phyloP scores from a whole-genome alignment of 2,888 invertebrate genomes.

The Eupithecia centaureata region DNA sequence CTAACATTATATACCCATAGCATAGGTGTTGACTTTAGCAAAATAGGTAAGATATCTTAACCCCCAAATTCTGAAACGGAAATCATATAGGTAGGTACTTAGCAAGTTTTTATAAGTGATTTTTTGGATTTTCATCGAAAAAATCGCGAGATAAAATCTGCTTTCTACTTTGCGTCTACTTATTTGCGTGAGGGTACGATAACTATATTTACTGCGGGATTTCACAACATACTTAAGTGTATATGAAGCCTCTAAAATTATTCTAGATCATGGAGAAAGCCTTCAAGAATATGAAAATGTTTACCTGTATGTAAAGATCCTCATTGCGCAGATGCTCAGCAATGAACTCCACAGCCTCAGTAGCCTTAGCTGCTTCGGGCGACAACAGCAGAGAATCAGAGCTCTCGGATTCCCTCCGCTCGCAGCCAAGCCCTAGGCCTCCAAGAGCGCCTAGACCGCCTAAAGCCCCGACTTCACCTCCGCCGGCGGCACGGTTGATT shows the following conservation, averaged over 20 bases:
- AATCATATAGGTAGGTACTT: neutral
- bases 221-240: too few relatives aligned
- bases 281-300: too few relatives aligned
- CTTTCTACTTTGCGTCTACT: too few relatives aligned
- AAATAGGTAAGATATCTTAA: neutral
- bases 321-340: constrained; percentile 99
- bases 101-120: neutral
- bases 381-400: constrained; percentile 95
- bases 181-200: too few relatives aligned
- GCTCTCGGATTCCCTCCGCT: constrained; percentile 94
- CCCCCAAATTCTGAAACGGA: neutral
- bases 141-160: neutral
- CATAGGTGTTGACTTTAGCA: neutral
- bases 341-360: constrained; percentile 99
- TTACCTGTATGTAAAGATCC: constrained; percentile 98
- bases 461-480: constrained; percentile 77
- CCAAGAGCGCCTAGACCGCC: constrained; percentile 85
- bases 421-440: constrained; percentile 87
- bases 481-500: constrained; percentile 92
- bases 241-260: too few relatives aligned
- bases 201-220: too few relatives aligned
- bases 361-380: constrained; percentile 97
- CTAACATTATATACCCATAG: neutral
- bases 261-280: too few relatives aligned
- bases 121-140: too few relatives aligned